phyloP scores from a whole-genome alignment of 2,888 invertebrate species.

The Cistogaster globosa region DNA sequence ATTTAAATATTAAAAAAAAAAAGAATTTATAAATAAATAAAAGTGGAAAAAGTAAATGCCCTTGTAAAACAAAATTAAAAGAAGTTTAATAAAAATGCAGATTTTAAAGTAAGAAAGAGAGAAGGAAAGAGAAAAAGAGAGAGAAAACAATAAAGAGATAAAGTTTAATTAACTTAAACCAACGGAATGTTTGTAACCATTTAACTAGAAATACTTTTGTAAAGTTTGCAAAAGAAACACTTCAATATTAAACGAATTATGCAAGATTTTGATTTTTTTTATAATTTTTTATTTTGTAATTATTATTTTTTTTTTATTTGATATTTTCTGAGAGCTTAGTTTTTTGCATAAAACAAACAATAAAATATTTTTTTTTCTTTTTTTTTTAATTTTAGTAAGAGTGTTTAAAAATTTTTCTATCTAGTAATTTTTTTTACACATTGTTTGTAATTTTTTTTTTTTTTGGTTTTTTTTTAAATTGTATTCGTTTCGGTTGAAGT shows the following conservation, averaged over 20 bases:
- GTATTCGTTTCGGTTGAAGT: background rate
- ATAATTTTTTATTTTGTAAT: background rate
- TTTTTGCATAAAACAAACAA: conserved; percentile 13
- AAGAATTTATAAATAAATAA: conserved; percentile 24
- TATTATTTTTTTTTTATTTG: conserved; percentile 1
- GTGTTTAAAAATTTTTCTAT: too few species aligned
- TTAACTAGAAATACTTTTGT: conserved; percentile 32
- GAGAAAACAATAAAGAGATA: conserved; percentile 23
- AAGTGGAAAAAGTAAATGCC: conserved; percentile 60
- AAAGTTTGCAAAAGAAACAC: conserved; percentile 35
- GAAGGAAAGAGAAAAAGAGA: conserved; percentile 11
- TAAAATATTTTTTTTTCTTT: background rate
- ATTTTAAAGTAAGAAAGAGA: conserved; percentile 21
- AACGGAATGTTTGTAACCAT: conserved; percentile 37
- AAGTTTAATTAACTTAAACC: conserved; percentile 14
- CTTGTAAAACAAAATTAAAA: conserved; percentile 56
- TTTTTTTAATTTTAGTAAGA: too few species aligned
- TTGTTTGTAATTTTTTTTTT: too few species aligned
- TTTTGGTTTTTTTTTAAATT: background rate
- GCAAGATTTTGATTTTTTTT: conserved; percentile 51
- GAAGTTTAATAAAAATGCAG: conserved; percentile 33
- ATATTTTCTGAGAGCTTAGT: background rate
- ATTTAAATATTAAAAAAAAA: conserved; percentile 12
- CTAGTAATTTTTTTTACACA: too few species aligned
- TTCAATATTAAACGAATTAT: conserved; percentile 46